Base-by-base conservation (phyloP, 1,140 invertebrate genomes). In the Reticulitermes speratus region DNA sequence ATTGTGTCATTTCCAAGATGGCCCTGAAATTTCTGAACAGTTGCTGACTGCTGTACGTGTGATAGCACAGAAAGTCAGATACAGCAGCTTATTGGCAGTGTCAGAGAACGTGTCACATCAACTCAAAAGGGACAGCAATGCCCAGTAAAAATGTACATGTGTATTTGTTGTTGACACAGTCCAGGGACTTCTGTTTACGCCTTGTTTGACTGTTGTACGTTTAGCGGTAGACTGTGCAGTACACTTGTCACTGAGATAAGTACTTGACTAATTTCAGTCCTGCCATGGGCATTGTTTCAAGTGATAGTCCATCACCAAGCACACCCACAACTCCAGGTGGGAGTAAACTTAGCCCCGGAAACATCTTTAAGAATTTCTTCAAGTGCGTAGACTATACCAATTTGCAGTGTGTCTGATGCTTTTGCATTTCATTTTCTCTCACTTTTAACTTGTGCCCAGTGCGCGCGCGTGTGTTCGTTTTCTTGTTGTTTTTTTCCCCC, bases 351-450 rank as follows among this genome's bases (percentile, higher is more conserved):
- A 96, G 95, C 90, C 94, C 96, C 59, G 95, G 95, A 90, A 96
- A 96, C 93, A 96, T 97, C 93, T 97, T 98, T 94, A 98, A 97
- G 93, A 97, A 97, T 94, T 97, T 97, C 94, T 97, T 97, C 95
- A 98, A 98, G 96, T 98, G 90, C 90, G 90, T 91, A 83, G 82
- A 81, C 38, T 86, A 84, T 30, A 84, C 32, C 83, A 84, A 44
- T 45, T 45, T 89, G 88, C 87, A 88, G 87, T 86, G 88, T 86
- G 86, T 89, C 88, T 88, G 88, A 90, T 88, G 82, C 87, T 75
- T 75, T 75, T 25, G 25, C n/a, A 23, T 59, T 86, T 44, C 30
- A 0, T 86, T 84, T 48, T 86, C n/a, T 83, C 87, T 83, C 87
- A 87, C 48, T 86, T 88, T 14, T 44, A 25, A 30, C n/a, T 75